Base-by-base conservation (phyloP, 2,797 vertebrate species). In the Linurgus olivaceus region DNA sequence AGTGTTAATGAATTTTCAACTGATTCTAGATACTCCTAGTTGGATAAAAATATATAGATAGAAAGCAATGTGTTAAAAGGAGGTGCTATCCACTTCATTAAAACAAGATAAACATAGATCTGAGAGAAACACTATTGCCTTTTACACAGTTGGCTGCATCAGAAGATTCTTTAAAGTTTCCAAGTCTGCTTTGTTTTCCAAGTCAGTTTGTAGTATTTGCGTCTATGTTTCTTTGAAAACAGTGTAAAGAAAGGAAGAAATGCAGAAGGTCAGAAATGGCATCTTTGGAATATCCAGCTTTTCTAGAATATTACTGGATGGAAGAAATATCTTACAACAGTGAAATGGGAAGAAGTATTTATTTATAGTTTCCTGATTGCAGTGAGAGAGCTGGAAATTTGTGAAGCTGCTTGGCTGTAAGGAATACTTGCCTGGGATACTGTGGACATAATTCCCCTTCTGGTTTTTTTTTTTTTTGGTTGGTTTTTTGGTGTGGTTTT, bases 1-100 rank as follows among this genome's bases (percentile, higher is more conserved):
- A 97, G 86, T 97, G 96, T 96, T 97, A 97, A 97, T 97, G 97
- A 96, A 96, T 97, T 96, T 97, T 97, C 6, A 5, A 90, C 81
- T 91, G 85, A 94, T 88, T 97, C 89, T 88, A 85, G 61, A 55
- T 91, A 92, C 83, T 95, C 59, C 75, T 91, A 37, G 28, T 76
- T 93, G 48, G 48, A 59, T 87, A 94, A 88, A 90, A 93, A 82
- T 73, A 65, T 51, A 80, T 83, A 96, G 79, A 76, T 76, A 86
- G 88, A 94, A 94, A 77, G 35, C 40, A 77, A 19, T 90, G 78
- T 74, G 50, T 81, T 96, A 88, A 80, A 94, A 86, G 70, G 45
- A 54, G 33, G 21, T 82, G 33, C 52, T 75, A 40, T 44, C 28
- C 38, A 25, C 51, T 82, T 90, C 80, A 63, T 94, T 88, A 75